Conservation (phyloP, 1,140 invertebrate genomes). For the Tetraneura akinire region DNA sequence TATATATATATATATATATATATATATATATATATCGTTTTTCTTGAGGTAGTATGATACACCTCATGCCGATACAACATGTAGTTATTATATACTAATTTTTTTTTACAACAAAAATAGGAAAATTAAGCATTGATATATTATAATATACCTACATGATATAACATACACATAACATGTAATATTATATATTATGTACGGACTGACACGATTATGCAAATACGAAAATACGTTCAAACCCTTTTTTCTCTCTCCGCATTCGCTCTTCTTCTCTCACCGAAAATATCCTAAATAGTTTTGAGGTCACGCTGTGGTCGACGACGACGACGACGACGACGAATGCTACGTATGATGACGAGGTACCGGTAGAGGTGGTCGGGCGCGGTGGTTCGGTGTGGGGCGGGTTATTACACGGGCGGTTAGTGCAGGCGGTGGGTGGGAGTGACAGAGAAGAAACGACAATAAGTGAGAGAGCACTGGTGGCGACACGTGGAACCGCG, state of each 20-base stretch:
- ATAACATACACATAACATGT: neutral
- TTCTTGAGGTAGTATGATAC: too few relatives aligned
- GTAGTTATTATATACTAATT: too few relatives aligned
- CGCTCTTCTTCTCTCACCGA: constrained; percentile 34
- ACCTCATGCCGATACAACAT: too few relatives aligned
- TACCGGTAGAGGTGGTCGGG: neutral
- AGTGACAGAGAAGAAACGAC: constrained; percentile 18
- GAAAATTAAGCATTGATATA: neutral
- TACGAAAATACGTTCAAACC: constrained; percentile 41
- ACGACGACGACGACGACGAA: constrained; percentile 2
- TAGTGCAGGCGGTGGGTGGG: constrained; percentile 3
- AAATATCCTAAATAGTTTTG: constrained; percentile 51
- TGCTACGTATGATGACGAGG: constrained; percentile 10
- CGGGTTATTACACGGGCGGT: constrained; percentile 40
- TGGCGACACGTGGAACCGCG: constrained; percentile 47
- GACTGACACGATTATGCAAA: constrained; percentile 36
- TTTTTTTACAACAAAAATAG: neutral
- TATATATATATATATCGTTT: too few relatives aligned
- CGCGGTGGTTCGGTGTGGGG: constrained; percentile 14
- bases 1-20: too few relatives aligned
- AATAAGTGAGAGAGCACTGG: constrained; percentile 33
- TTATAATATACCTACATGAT: neutral
- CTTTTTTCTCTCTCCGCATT: constrained; percentile 31
- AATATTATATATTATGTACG: neutral
- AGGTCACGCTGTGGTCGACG: constrained; percentile 44